phyloP scores from a whole-genome alignment of 2,888 invertebrate genomes.

The Drosophila heteroneura region DNA sequence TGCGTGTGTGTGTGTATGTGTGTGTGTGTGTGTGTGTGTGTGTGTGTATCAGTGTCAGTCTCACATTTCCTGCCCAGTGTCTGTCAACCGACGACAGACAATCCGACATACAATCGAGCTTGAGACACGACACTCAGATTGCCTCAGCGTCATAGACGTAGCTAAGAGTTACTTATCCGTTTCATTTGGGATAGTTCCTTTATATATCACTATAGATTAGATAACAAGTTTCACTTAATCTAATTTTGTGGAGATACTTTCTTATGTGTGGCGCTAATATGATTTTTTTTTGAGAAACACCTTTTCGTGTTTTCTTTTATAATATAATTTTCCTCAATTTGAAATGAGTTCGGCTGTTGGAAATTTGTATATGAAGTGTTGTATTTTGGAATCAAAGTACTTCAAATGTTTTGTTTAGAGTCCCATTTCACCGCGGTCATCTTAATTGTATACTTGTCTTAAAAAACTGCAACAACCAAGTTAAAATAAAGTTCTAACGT shows the following conservation, averaged over 20 bases:
- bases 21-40: not conserved
- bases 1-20: not conserved
- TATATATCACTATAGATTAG: not conserved
- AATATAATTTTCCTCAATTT: not conserved
- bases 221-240: not conserved
- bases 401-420: not conserved
- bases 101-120: conserved; percentile 30
- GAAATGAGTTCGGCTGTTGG: not conserved
- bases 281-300: not conserved
- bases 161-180: conserved; percentile 31
- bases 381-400: not conserved
- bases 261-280: not conserved
- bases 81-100: not conserved
- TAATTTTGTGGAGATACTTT: not conserved
- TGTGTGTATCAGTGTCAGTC: conserved; percentile 15
- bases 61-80: conserved; percentile 48
- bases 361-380: not conserved
- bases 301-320: not conserved
- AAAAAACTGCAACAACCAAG: not conserved
- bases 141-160: conserved; percentile 2
- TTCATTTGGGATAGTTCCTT: not conserved
- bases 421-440: not conserved
- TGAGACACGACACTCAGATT: conserved; percentile 18
- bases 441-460: not conserved
- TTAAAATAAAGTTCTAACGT: not conserved